These are phyloP conservation scores for Ceratoteleas bidentatus DNA, from an alignment of 1,140 invertebrate species.

Conservation along the genomic window DNA sequence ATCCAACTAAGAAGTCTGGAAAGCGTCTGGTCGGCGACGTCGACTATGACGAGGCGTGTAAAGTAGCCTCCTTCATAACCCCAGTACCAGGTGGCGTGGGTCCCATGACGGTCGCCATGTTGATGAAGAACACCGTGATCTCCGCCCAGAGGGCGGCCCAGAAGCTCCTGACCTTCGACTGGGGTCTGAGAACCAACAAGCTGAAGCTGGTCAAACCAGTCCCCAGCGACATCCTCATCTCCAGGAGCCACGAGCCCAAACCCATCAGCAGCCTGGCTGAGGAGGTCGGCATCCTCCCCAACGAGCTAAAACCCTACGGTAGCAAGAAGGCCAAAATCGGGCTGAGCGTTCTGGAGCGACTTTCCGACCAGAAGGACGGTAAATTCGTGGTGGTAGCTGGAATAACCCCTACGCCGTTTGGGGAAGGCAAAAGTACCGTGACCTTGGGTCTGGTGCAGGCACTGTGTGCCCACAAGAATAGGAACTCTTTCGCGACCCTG, in stretches of 20 bases:
- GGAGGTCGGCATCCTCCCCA: conserved; percentile 91
- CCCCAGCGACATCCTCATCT: conserved; percentile 95
- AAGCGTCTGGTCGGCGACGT: conserved; percentile 97
- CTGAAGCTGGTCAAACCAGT: conserved; percentile 85
- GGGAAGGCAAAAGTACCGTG: conserved; percentile 99
- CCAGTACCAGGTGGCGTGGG: conserved; percentile 99
- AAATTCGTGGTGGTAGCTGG: conserved; percentile 98
- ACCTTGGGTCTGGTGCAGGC: conserved; percentile 97
- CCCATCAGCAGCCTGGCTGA: conserved; percentile 88
- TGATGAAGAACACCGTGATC: conserved; percentile 96
- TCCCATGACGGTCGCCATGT: conserved; percentile 99
- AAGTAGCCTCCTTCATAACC: conserved; percentile 94
- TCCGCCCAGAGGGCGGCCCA: conserved; percentile 87
- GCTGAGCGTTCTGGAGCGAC: conserved; percentile 89
- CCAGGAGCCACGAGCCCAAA: conserved; percentile 93
- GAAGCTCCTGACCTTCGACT: conserved; percentile 82
- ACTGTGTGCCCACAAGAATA: conserved; percentile 90
- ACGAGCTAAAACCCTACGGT: conserved; percentile 95
- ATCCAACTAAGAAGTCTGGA: conserved; percentile 91
- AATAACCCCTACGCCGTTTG: conserved; percentile 98
- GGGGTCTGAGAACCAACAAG: conserved; percentile 85
- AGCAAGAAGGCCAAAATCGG: conserved; percentile 97
- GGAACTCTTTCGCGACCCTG: conserved; percentile 96
- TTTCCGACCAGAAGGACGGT: conserved; percentile 87
- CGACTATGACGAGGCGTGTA: conserved; percentile 89